Evolutionary conservation across 2,888 invertebrate genomes (phyloP).

Genomic region (Vandiemenella viatica): DNA sequence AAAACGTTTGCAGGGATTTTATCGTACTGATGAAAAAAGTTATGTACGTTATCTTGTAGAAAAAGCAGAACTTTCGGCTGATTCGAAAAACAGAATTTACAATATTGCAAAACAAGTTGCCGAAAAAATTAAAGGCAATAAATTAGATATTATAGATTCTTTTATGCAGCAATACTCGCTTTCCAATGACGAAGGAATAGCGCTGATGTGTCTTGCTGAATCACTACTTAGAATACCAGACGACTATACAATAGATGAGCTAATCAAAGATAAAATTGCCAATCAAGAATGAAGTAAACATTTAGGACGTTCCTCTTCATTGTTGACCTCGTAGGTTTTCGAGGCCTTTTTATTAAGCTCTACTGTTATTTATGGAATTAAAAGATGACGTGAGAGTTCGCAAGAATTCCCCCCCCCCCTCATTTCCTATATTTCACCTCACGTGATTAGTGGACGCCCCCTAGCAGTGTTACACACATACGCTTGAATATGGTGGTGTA

Average conservation of each 20-base stretch:
- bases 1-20: not conserved
- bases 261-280: not conserved
- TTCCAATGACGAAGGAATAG: slow-evolving; percentile 1
- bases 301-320: not conserved
- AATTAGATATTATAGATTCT: not conserved
- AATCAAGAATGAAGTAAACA: not conserved
- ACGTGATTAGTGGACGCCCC: too few relatives aligned
- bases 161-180: not conserved
- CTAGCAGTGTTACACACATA: too few relatives aligned
- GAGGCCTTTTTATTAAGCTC: too few relatives aligned
- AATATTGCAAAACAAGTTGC: not conserved
- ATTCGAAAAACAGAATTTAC: slow-evolving; percentile 1
- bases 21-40: not conserved
- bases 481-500: too few relatives aligned
- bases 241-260: not conserved
- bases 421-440: too few relatives aligned
- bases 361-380: too few relatives aligned
- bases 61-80: slow-evolving; percentile 1
- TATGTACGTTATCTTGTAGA: slow-evolving; percentile 1
- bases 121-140: not conserved
- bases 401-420: too few relatives aligned
- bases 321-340: too few relatives aligned
- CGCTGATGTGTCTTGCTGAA: slow-evolving; percentile 2
- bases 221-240: slow-evolving; percentile 1
- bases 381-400: too few relatives aligned